phyloP scores from a whole-genome alignment of 2,888 invertebrate species.

The Luffia ferchaultella region DNA sequence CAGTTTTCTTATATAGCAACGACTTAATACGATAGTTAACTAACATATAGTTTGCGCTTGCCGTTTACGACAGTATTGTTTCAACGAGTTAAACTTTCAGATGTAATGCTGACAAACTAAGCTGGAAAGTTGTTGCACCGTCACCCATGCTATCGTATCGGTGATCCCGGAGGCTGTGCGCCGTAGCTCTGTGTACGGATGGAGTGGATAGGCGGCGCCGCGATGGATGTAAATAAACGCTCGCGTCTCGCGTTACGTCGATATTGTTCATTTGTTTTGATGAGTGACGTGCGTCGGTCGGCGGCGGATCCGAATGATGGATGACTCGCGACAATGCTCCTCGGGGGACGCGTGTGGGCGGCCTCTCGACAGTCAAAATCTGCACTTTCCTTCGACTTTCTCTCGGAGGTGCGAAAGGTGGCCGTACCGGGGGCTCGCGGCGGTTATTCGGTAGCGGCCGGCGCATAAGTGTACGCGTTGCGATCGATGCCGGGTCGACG shows the following conservation, averaged over 20 bases:
- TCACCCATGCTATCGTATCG: not conserved
- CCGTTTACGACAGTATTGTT: too few relatives aligned
- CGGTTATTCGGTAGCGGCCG: constrained; percentile 59
- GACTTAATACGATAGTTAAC: too few relatives aligned
- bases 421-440: constrained; percentile 49
- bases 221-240: not conserved
- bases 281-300: constrained; percentile 30
- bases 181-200: not conserved
- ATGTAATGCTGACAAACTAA: too few relatives aligned
- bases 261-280: constrained; percentile 41
- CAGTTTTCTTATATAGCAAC: too few relatives aligned
- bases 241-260: constrained; percentile 14
- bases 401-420: constrained; percentile 64
- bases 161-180: constrained; percentile 1
- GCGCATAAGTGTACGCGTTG: constrained; percentile 59
- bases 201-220: constrained; percentile 2
- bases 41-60: too few relatives aligned
- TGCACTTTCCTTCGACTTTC: constrained; percentile 65
- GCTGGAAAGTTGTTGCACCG: too few relatives aligned
- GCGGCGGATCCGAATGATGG: constrained; percentile 40
- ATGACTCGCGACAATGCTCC: constrained; percentile 56
- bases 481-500: constrained; percentile 26
- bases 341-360: constrained; percentile 58
- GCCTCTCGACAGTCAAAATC: constrained; percentile 58
- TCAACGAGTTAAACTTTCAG: too few relatives aligned